Evolutionary conservation across 2,113 vertebrate genomes (phyloP), one percentile per base, ranked within the genome.

Genomic region (Echinops telfairi): DNA sequence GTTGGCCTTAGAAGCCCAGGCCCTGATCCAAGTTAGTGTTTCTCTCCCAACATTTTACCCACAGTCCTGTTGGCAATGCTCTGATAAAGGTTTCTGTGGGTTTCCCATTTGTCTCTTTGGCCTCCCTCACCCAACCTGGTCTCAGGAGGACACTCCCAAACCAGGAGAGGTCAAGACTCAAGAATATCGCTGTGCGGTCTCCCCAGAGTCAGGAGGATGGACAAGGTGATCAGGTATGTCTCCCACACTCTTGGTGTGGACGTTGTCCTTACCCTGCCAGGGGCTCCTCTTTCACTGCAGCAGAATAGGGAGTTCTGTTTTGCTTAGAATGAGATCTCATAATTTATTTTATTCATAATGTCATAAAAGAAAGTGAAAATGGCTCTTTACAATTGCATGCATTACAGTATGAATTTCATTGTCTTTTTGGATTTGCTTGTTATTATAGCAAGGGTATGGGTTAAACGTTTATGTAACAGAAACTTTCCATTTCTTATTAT

Each of bases 391-490:
- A 91, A 70, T 87, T 89, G 40, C 75, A 81, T 38, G 62, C 43
- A 80, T 86, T 90, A 83, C 47, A 94, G 38, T 87, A 17, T 87
- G 86, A 87, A 94, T 92, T 77, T 87, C 92, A 83, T 91, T 90
- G 90, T 91, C 53, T 95, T 93, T 95, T 89, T 86, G 75, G 47
- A 86, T 83, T 96, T 80, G 79, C 68, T 94, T 95, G 78, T 97
- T 90, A 91, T 86, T 87, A 82, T 4, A 80, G 75, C 71, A 93
- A 80, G 85, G 40, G 88, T 94, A 94, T 93, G 60, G 62, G 94
- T 78, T 95, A 90, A 86, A 93, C 81, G 71, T 94, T 96, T 95
- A 96, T 81, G 58, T 96, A 96, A 96, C 66, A 86, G 78, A 88
- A 92, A 87, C 58, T 86, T 94, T 94, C 83, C 88, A 83, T 71